A percentile compares a stretch with the other conserved stretches of the same genome.
These are phyloP conservation scores for Watsonalla binaria DNA, from an alignment of 2,888 invertebrate genomes.

Conservation along the genomic window DNA sequence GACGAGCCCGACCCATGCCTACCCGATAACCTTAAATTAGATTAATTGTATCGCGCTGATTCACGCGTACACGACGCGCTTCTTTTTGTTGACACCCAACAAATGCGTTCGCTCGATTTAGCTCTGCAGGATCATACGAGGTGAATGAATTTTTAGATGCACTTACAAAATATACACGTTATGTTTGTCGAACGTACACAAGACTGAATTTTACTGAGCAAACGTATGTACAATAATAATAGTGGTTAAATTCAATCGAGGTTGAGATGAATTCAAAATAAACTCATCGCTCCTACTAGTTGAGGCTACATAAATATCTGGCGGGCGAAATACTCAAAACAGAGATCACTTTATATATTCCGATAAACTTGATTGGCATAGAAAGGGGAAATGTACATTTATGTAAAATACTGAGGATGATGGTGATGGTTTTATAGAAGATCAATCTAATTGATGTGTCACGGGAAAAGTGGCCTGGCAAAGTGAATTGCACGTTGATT, in stretches of 20 bases:
- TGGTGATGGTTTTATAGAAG: too few species aligned
- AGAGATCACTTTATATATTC: not conserved
- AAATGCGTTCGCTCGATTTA: conserved; percentile 63
- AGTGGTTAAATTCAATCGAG: not conserved
- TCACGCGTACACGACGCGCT: conserved; percentile 60
- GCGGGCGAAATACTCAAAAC: not conserved
- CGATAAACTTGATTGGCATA: too few species aligned
- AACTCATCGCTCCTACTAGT: not conserved
- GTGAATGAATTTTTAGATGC: conserved; percentile 48
- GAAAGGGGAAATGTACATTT: too few species aligned
- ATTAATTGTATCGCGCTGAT: conserved; percentile 76
- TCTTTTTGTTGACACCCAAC: conserved; percentile 65
- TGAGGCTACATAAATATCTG: not conserved
- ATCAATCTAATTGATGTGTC: too few species aligned
- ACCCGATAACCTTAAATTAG: conserved; percentile 76
- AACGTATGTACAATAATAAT: not conserved
- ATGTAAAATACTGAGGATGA: too few species aligned
- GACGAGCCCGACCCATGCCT: conserved; percentile 58
- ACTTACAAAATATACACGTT: not conserved
- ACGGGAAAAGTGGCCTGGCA: too few species aligned
- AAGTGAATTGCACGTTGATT: too few species aligned
- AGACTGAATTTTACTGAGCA: not conserved
- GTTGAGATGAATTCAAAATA: too few species aligned
- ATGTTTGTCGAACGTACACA: not conserved
- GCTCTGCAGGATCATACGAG: conserved; percentile 47